phyloP scores from a whole-genome alignment of 2,888 invertebrate species.

The Eubasilissa splendida region DNA sequence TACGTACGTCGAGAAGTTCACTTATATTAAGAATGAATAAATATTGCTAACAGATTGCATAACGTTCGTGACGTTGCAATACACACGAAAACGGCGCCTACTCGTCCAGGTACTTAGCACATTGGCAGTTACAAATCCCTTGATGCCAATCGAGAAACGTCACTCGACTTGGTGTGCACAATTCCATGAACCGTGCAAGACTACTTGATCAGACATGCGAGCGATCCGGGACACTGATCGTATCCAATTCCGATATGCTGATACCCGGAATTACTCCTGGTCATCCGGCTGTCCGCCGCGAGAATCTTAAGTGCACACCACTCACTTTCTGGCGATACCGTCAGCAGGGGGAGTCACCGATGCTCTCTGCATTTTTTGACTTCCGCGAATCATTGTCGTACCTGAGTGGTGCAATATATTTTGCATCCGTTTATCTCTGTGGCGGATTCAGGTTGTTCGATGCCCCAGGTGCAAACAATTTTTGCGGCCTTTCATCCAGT shows the following conservation, averaged over 20 bases:
- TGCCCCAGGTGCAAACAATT: too few relatives aligned
- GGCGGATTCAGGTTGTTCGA: too few relatives aligned
- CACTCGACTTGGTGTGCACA: slow-evolving; percentile 13
- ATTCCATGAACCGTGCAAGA: slow-evolving; percentile 2
- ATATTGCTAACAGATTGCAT: too few relatives aligned
- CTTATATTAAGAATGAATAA: too few relatives aligned
- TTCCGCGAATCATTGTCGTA: too few relatives aligned
- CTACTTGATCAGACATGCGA: slow-evolving; percentile 13
- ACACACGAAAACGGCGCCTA: background rate
- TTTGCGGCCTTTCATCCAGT: too few relatives aligned
- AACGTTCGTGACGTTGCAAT: too few relatives aligned
- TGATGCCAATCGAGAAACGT: slow-evolving; percentile 1
- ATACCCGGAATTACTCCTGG: background rate
- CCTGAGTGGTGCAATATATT: too few relatives aligned
- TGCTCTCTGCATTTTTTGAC: too few relatives aligned
- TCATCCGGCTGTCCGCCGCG: slow-evolving; percentile 6
- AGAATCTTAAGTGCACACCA: slow-evolving; percentile 26
- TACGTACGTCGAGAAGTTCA: too few relatives aligned
- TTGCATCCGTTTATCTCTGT: too few relatives aligned
- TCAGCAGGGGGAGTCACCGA: background rate
- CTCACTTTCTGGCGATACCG: too few relatives aligned
- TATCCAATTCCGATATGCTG: slow-evolving; percentile 23
- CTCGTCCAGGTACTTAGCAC: slow-evolving; percentile 4
- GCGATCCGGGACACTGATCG: slow-evolving; percentile 4
- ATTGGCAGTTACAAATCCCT: slow-evolving; percentile 19